Conservation (phyloP, 2,888 invertebrate genomes). For the Cheilosia vulpina region DNA sequence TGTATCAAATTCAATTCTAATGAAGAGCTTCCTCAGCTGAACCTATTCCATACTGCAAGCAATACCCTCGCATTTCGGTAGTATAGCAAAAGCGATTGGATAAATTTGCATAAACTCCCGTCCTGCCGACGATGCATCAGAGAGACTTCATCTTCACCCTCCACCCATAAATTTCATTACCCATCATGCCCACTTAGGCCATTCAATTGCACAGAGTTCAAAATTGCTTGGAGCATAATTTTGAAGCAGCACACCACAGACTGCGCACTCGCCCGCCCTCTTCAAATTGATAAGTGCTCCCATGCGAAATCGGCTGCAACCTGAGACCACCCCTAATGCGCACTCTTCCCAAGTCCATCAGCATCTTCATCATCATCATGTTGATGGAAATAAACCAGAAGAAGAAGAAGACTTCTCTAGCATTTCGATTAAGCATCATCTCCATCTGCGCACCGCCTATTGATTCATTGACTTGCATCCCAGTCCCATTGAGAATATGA, state of each 20-base stretch:
- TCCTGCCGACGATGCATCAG: slow-evolving; percentile 1
- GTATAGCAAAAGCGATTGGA: slow-evolving; percentile 3
- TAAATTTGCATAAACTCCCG: slow-evolving; percentile 22
- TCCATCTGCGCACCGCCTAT: slow-evolving; percentile 40
- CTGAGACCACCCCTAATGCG: slow-evolving; percentile 60
- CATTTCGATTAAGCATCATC: slow-evolving; percentile 40
- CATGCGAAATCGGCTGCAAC: not conserved
- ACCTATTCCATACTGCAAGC: not conserved
- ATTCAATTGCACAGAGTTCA: slow-evolving; percentile 26
- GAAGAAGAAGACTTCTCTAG: not conserved
- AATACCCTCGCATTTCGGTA: not conserved
- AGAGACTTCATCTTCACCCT: slow-evolving; percentile 27
- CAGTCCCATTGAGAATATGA: slow-evolving; percentile 32
- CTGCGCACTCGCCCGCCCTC: not conserved
- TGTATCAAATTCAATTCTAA: not conserved
- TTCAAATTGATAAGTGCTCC: slow-evolving; percentile 43
- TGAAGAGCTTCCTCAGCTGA: not conserved
- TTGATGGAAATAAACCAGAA: slow-evolving; percentile 11
- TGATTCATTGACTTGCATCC: slow-evolving; percentile 68
- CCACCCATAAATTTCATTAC: slow-evolving; percentile 37
- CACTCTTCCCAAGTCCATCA: slow-evolving; percentile 37
- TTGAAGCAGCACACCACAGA: not conserved
- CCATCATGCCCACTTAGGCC: slow-evolving; percentile 21
- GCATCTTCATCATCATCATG: slow-evolving; percentile 27
- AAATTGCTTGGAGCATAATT: slow-evolving; percentile 29